Base-by-base conservation (phyloP, 2,113 vertebrate species). In the Gallinago media region DNA sequence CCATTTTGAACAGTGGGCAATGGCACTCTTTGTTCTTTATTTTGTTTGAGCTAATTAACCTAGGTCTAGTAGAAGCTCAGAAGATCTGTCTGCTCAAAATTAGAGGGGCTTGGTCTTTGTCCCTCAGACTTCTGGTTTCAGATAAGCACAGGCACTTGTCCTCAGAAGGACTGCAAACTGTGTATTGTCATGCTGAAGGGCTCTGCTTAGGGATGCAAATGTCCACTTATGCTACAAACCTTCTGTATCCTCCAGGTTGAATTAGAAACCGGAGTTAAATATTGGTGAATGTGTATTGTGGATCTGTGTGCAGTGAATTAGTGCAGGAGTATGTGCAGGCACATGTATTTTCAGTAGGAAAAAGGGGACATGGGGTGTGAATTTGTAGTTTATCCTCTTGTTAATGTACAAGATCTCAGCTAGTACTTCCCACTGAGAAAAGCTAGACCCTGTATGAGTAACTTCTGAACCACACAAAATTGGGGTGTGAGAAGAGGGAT, bases 141-240 rank as follows among this genome's bases (percentile, higher is more conserved):
- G 40, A 38, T 2, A 3, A 2, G 1, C 2, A 2, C 22, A 55
- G 27, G 12, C 32, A 12, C 5, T 85, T 44, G 46, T 46, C 52
- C 23, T 61, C 58, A 55, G 61, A 62, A 78, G 26, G 74, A 49
- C 56, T 55, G 25, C 27, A 49, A 65, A 71, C 20, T 50, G 14
- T 20, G 13, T 34, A 46, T 31, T 65, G 19, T 54, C 19, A 21
- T 3, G 16, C 17, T 20, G 16, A 79, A 31, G 46, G 9, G 19
- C 50, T 88, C 38, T 19, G 22, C 0, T 0, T 5, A 44, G 31
- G 46, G 40, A 44, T 40, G 31, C 15, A 46, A 50, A 50, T 23
- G 36, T 23, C 40, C 44, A 4, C 20, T 78, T 2, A 2, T 17
- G 40, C 27, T 66, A 50, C 49, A 75, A n/a, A 63, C 15, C 29